Evolutionary conservation across 2,113 vertebrate genomes (phyloP).

Genomic region (Oenanthe oenanthe): DNA sequence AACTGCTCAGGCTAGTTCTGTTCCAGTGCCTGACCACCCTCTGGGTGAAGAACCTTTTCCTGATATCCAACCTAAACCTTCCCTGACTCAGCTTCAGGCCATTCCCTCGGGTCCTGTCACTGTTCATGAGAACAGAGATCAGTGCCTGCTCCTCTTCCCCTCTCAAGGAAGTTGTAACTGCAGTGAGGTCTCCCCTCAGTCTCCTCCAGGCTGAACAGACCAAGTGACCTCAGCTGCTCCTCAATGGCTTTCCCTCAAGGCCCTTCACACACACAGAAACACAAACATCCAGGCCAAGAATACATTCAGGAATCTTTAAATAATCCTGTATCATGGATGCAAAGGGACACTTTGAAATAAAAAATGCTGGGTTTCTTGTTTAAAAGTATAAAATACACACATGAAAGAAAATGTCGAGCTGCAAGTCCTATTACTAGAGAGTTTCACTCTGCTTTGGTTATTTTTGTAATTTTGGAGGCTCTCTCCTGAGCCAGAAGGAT

Average conservation of each 20-base stretch:
- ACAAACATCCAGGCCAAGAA: neutral
- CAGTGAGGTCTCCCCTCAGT: neutral
- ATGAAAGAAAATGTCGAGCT: neutral
- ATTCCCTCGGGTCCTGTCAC: accelerated
- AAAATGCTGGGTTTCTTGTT: neutral
- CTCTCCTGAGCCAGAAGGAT: neutral
- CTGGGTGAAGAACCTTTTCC: neutral
- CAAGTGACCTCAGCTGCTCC: neutral
- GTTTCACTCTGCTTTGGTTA: neutral
- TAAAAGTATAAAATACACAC: neutral
- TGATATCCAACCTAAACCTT: neutral
- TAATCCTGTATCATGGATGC: neutral
- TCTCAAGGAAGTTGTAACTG: accelerated
- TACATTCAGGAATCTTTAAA: neutral
- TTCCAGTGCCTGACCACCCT: neutral
- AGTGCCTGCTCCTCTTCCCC: neutral
- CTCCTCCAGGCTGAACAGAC: neutral
- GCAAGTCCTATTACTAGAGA: neutral
- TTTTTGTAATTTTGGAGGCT: neutral
- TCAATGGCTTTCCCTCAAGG: neutral
- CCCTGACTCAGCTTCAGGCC: neutral
- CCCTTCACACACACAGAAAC: neutral
- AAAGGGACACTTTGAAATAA: neutral
- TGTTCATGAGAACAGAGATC: neutral
- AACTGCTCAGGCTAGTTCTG: neutral